Conservation (phyloP, 1,140 invertebrate species). For the Pogonus chalceus region DNA sequence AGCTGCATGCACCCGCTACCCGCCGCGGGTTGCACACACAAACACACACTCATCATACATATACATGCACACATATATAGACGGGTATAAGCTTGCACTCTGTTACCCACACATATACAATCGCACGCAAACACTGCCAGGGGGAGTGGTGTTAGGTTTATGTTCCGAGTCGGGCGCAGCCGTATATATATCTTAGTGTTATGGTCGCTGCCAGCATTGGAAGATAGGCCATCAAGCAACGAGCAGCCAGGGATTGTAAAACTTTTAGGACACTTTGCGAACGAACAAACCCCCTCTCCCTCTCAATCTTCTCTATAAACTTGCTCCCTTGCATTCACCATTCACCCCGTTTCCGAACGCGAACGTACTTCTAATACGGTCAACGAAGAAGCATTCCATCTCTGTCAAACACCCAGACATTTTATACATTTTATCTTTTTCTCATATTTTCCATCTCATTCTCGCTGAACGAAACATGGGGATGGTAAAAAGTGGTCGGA, state of each 20-base stretch:
- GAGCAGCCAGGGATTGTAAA: slow-evolving; percentile 53
- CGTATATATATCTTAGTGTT: slow-evolving; percentile 59
- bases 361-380: slow-evolving; percentile 32
- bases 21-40: too few species aligned
- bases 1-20: background rate
- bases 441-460: slow-evolving; percentile 17
- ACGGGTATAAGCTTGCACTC: too few species aligned
- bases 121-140: background rate
- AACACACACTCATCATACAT: background rate
- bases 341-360: slow-evolving; percentile 19
- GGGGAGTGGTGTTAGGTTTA: slow-evolving; percentile 2
- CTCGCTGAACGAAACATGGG: too few species aligned
- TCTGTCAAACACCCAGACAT: too few species aligned
- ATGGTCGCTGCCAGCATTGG: slow-evolving; percentile 64
- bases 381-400: too few species aligned
- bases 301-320: slow-evolving; percentile 6
- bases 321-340: background rate
- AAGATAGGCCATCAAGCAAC: slow-evolving; percentile 68
- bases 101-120: background rate
- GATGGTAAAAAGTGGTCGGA: too few species aligned
- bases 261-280: slow-evolving; percentile 54
- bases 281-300: slow-evolving; percentile 34
- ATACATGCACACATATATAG: background rate
- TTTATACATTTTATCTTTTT: background rate
- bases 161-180: slow-evolving; percentile 40